Evolutionary conservation across 1,140 invertebrate species (phyloP), one percentile per base, ranked within the genome.

Genomic region (Drosophila oshimai): DNA sequence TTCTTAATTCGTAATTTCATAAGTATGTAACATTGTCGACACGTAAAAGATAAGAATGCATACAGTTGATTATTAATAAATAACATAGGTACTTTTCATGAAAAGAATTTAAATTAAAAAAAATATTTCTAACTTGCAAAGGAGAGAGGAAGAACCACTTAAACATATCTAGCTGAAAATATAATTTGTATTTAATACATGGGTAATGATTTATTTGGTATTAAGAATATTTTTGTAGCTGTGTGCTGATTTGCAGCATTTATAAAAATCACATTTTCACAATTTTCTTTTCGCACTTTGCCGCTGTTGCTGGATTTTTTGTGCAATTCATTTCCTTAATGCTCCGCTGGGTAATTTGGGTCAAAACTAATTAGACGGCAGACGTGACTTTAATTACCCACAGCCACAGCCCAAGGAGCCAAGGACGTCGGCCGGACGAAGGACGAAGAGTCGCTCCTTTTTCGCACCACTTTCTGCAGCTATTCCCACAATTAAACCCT

Each of bases 241-340:
- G 7, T 49, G 13, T 42, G 12, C 26, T 22, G 62, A 29, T 22
- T 54, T 34, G 10, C 36, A 31, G 62, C 69, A 69, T 73, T 71
- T 84, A 84, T 79, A 74, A 78, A 83, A 83, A 84, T 84, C 74
- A 69, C 74, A 79, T 83, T 84, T 78, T 33, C 28, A 33, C 47
- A 71, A 58, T 46, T 46, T 37, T 42, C 26, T 29, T 29, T 72
- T 65, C 37, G 46, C 41, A 49, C 50, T 57, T 51, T 34, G 22
- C 42, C 9, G 12, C 37, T 26, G 24, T 45, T n/a, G 37, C 28
- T 20, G 28, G 37, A 51, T 67, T 53, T 62, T 46, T 62, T 68
- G 31, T 80, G 80, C 75, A 79, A 75, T 75, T 72, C 60, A 79
- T 86, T 86, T 86, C 49, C 71, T 64, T 86, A 79, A 74, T 72